Evolutionary conservation across 2,113 vertebrate species (phyloP).

Genomic region (Silurus glanis): DNA sequence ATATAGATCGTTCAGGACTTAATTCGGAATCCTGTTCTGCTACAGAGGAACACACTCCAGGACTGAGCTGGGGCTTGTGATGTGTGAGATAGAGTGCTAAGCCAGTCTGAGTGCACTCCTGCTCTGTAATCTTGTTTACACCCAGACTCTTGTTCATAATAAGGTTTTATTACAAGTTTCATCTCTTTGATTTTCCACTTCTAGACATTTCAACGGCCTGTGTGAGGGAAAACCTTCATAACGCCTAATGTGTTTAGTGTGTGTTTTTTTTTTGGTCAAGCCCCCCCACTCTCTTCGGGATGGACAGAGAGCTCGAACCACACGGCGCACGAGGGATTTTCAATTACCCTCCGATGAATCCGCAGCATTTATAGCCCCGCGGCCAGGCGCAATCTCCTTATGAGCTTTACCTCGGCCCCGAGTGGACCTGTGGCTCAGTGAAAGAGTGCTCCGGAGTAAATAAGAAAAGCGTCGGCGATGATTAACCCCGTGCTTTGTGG

Average conservation of each 20-base stretch:
- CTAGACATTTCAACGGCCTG: constrained; percentile 8
- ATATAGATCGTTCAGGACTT: neutral
- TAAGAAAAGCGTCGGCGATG: constrained; percentile 60
- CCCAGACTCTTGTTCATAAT: constrained; percentile 13
- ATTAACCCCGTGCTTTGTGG: constrained; percentile 68
- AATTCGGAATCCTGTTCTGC: neutral
- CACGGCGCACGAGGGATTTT: constrained; percentile 55
- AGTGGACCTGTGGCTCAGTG: constrained; percentile 69
- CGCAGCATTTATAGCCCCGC: constrained; percentile 69
- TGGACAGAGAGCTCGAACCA: constrained; percentile 35
- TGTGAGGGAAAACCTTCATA: constrained; percentile 22
- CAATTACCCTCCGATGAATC: constrained; percentile 60
- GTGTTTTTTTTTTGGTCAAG: too few species aligned
- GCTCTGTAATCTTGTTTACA: constrained; percentile 12
- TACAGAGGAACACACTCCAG: neutral
- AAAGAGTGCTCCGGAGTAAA: constrained; percentile 59
- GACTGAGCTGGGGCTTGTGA: neutral
- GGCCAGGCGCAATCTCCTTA: constrained; percentile 76
- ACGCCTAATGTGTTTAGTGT: constrained; percentile 9
- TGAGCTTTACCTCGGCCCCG: constrained; percentile 74
- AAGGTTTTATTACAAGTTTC: constrained; percentile 6
- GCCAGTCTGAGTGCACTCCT: constrained; percentile 1
- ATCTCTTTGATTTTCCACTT: constrained; percentile 12
- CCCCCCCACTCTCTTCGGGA: neutral
- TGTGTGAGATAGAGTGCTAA: neutral